Percentiles rank a stretch among this genome's conserved stretches.
Conservation (phyloP, 2,113 vertebrate genomes). For the Pseudorasbora parva region DNA sequence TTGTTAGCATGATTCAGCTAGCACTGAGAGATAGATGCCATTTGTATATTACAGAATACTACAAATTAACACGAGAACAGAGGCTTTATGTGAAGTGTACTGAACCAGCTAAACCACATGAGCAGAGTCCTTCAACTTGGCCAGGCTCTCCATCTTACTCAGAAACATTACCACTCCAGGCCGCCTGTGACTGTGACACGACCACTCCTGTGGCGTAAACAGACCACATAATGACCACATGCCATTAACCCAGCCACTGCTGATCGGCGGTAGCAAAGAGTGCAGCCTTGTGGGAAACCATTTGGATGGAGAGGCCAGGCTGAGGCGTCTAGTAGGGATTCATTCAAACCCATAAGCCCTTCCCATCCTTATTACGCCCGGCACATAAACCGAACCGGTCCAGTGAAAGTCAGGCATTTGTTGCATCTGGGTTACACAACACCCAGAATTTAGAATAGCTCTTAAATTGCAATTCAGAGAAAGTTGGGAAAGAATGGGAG, state of each 20-base stretch:
- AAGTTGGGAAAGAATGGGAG: neutral
- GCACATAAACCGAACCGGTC: neutral
- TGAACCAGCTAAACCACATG: neutral
- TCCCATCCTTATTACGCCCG: constrained; percentile 2
- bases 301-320: neutral
- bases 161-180: constrained; percentile 16
- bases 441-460: neutral
- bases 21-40: neutral
- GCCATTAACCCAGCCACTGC: constrained; percentile 48
- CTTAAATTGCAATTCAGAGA: neutral
- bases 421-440: neutral
- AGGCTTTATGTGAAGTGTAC: neutral
- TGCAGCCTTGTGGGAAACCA: constrained; percentile 35
- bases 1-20: neutral
- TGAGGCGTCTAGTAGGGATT: constrained; percentile 12
- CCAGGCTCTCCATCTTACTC: neutral
- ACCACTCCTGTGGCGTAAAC: constrained; percentile 38
- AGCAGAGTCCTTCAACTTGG: neutral
- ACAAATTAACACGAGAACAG: neutral
- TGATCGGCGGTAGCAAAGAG: constrained; percentile 12
- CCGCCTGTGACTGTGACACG: constrained; percentile 30
- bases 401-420: constrained; percentile 26
- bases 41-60: neutral
- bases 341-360: constrained; percentile 20
- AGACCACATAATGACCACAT: constrained; percentile 53